Evolutionary conservation across 2,797 vertebrate species (phyloP), one percentile per base, ranked within the genome.

Genomic region (Triplophysa yarkandensis): DNA sequence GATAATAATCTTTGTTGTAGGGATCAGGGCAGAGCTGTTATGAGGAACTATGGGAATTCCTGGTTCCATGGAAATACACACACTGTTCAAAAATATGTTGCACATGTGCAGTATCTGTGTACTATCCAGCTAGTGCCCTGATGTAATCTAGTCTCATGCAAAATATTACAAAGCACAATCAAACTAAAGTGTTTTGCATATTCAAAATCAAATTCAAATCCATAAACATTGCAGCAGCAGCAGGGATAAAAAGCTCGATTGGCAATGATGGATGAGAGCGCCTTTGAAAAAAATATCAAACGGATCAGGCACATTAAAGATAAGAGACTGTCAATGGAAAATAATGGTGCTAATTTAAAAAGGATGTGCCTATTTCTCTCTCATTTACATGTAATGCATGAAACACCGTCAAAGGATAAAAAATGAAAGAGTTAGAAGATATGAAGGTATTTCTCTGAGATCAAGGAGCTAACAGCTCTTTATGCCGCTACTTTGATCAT

Each of bases 401-500:
- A 60, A 76, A 76, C 21, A 23, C 78, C n/a, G n/a, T 80, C 65
- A 74, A 71, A 76, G 68, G 72, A 80, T 80, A 62, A 75, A 70
- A 64, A 67, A 80, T 63, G 71, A 80, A 75, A 63, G 32, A 76
- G 23, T 43, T 66, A 50, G 21, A 62, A 74, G 43, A 30, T 43
- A 55, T 39, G 32, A 65, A 23, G 23, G 68, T 52, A 65, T 57
- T 65, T 74, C 50, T 46, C 14, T 46, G 63, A 68, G 75, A 84
- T 83, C 72, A 82, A 52, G 68, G 68, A 62, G 32, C 58, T 60
- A 68, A 80, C 32, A 52, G 50, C 52, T 57, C 57, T 68, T 52
- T 55, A 80, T 74, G 68, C 69, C 78, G 70, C 34, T 27, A 28
- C 81, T 86, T 81, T 81, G 77, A 83, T 86, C 78, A 78, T 77